Percentiles rank a stretch among this genome's conserved stretches.
Conservation (phyloP, 1,140 invertebrate genomes). For the Arctopsyche grandis region DNA sequence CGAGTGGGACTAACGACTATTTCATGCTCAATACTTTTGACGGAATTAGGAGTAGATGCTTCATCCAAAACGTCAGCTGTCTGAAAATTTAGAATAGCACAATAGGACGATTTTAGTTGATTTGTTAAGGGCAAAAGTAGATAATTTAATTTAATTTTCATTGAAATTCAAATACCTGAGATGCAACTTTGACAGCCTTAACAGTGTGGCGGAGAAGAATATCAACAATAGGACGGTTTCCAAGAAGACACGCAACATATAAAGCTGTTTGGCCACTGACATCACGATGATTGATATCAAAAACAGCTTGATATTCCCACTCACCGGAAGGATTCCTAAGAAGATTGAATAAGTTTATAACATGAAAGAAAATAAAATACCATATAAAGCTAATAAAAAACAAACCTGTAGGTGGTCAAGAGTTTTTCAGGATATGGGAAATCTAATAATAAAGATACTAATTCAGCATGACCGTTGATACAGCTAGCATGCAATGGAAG, state of each 20-base stretch:
- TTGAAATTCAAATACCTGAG: conserved; percentile 38
- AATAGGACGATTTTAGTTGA: conserved; percentile 6
- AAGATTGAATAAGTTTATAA: too few relatives aligned
- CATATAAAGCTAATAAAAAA: conserved; percentile 29
- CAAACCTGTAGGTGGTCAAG: conserved; percentile 73
- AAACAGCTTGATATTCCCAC: conserved; percentile 87
- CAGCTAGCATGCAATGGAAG: conserved; percentile 92
- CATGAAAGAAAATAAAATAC: background rate
- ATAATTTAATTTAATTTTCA: conserved; percentile 28
- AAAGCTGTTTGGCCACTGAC: conserved; percentile 89
- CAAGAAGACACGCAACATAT: conserved; percentile 87
- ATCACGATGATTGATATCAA: conserved; percentile 91
- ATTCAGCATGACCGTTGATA: conserved; percentile 83
- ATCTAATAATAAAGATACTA: conserved; percentile 83
- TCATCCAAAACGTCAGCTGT: conserved; percentile 56
- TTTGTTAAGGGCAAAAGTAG: too few relatives aligned
- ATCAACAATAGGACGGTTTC: conserved; percentile 84
- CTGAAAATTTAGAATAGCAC: conserved; percentile 7
- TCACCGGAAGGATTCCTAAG: conserved; percentile 76
- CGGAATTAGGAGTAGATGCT: conserved; percentile 56
- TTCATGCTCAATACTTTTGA: conserved; percentile 57
- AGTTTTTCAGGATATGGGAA: conserved; percentile 83
- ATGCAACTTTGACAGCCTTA: conserved; percentile 41
- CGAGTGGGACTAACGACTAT: conserved; percentile 72
- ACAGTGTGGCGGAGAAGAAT: conserved; percentile 72